Base-by-base conservation (phyloP, 35 echinoderm and acorn worm species). In the Eucidaris tribuloides region DNA sequence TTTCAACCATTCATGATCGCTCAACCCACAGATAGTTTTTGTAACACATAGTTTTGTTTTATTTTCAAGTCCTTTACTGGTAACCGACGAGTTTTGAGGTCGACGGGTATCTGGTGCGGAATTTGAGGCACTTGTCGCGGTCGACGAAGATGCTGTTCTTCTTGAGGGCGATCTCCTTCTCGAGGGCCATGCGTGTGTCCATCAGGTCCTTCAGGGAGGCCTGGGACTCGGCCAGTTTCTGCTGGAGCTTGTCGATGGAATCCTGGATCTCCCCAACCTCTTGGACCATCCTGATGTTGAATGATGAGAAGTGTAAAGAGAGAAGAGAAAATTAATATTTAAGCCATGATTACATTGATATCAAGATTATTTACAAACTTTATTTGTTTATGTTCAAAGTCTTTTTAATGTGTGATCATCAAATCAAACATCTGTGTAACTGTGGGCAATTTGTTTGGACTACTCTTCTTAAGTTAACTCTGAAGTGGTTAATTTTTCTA, bases 61-160 rank as follows among this genome's bases (percentile, higher is more conserved):
- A 15, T 31, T 23, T 19, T 61, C 14, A 24, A 90, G 81, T 39
- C 93, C 91, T 60, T 90, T 87, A 99, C 81, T 93, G 96, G 71
- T 99, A 99, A 18, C 96, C 96, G 49, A 90, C 96, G 15, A 99
- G 87, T 37, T 87, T 77, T 6, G 96, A 99, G 34, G 96, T 99
- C 44, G 90, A 93, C 59, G 96, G 96, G 87, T 99, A 99, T 1
- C 96, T 90, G n/a, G 96, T 93, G 39, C 96, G 82, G 66, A 99
- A 92, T 46, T 93, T 99, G 50, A 99, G 57, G 74, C 96, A 99
- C 96, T 99, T 99, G 87, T 99, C 96, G 46, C 90, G 86, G 71
- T 99, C 96, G 31, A 99, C 83, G 44, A 93, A 99, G 78, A 99
- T 83, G 83, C 96, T 93, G 90, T 99, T 99, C 81, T 99, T 93